A percentile compares a stretch with the other conserved stretches of the same genome.
Evolutionary conservation across 2,888 invertebrate genomes (phyloP).

Genomic region (Amiota minor): DNA sequence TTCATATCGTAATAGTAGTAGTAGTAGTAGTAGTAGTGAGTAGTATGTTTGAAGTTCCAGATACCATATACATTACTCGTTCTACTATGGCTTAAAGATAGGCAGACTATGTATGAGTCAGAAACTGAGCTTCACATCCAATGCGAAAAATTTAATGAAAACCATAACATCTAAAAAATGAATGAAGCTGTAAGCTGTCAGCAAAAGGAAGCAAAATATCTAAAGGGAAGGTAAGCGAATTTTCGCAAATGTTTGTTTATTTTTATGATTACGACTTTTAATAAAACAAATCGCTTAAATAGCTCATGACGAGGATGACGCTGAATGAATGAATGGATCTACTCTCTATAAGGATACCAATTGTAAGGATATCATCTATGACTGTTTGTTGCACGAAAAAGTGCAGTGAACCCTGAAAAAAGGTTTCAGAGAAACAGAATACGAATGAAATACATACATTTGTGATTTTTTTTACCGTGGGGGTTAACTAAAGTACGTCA

Average conservation of each 20-base stretch:
- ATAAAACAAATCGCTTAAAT: constrained; percentile 58
- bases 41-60: too few relatives aligned
- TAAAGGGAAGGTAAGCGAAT: constrained; percentile 20
- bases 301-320: constrained; percentile 44
- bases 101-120: constrained; percentile 1
- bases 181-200: neutral
- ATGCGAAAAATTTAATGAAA: neutral
- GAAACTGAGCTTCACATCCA: neutral
- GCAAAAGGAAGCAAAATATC: constrained; percentile 2
- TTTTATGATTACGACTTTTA: constrained; percentile 41
- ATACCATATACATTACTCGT: too few relatives aligned
- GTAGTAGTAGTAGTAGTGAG: too few relatives aligned
- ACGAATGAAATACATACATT: neutral
- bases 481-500: constrained; percentile 5
- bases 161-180: neutral
- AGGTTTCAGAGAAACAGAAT: constrained; percentile 10
- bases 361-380: constrained; percentile 28
- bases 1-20: too few relatives aligned
- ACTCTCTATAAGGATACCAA: too few relatives aligned
- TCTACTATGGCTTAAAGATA: neutral
- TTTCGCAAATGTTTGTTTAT: constrained; percentile 46
- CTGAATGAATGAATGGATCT: too few relatives aligned
- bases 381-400: constrained; percentile 34
- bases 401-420: constrained; percentile 30
- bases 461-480: neutral